Conservation (phyloP, 2,113 vertebrate genomes). For the Microtus montanus region DNA sequence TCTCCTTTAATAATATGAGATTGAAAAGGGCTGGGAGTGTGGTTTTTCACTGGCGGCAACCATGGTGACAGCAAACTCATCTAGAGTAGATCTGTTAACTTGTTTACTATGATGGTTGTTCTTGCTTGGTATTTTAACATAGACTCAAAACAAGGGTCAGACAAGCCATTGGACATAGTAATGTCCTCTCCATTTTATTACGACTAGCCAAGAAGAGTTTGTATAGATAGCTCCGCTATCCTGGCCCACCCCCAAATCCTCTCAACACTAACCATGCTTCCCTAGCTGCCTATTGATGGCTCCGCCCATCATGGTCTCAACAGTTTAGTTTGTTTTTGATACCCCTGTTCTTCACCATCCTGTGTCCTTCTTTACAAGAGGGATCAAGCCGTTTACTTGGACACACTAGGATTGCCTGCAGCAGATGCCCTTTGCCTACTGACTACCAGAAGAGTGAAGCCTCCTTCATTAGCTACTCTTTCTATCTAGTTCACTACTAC, state of each 20-base stretch:
- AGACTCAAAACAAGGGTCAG: conserved; percentile 6
- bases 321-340: neutral
- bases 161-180: conserved; percentile 35
- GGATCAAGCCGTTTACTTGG: neutral
- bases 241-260: neutral
- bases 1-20: conserved; percentile 59
- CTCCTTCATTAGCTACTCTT: neutral
- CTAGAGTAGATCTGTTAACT: neutral
- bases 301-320: too few relatives aligned
- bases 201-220: conserved; percentile 2
- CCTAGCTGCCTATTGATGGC: neutral
- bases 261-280: neutral
- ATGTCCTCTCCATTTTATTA: conserved; percentile 55
- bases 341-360: neutral
- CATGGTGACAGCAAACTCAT: neutral
- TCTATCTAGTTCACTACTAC: neutral
- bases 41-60: neutral
- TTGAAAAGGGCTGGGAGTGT: conserved; percentile 4
- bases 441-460: neutral
- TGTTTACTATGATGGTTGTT: conserved; percentile 3
- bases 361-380: neutral
- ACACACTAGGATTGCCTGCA: neutral
- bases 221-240: conserved; percentile 40
- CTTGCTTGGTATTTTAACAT: neutral
- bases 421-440: neutral